These are phyloP conservation scores for Labia minor DNA, from an alignment of 2,888 invertebrate species.

Conservation along the genomic window DNA sequence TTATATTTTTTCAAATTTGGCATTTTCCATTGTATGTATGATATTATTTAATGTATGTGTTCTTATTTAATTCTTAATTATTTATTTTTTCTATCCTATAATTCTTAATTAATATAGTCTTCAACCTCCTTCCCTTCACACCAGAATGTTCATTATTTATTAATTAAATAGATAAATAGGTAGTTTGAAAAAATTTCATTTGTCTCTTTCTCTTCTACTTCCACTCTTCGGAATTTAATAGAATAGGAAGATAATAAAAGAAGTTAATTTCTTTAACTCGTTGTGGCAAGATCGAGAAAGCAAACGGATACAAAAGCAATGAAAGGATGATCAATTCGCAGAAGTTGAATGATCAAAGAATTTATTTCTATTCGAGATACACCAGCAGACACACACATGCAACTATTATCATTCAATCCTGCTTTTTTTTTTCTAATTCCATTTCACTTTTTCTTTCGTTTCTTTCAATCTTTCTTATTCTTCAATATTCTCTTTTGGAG, in stretches of 20 bases:
- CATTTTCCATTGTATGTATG: too few species aligned
- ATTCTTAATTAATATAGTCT: too few species aligned
- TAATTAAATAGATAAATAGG: too few species aligned
- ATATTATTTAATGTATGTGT: too few species aligned
- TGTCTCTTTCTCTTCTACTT: background rate
- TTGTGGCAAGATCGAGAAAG: background rate
- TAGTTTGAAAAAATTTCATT: too few species aligned
- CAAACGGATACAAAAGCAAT: conserved; percentile 13
- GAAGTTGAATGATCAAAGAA: conserved; percentile 5
- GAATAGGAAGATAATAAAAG: background rate
- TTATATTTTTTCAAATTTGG: too few species aligned
- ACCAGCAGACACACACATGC: too few species aligned
- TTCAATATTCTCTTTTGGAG: too few species aligned
- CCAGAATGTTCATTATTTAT: too few species aligned
- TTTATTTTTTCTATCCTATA: too few species aligned
- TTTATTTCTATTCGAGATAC: background rate
- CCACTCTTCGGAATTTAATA: background rate
- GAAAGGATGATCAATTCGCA: background rate
- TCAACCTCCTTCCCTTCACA: too few species aligned
- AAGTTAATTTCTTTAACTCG: conserved; percentile 3
- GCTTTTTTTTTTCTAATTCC: background rate
- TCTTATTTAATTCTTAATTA: too few species aligned
- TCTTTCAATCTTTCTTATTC: background rate
- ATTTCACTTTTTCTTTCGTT: background rate
- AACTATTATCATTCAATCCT: background rate